A percentile compares a stretch with the other conserved stretches of the same genome.
Evolutionary conservation across 2,888 invertebrate species (phyloP).

Genomic region (Cataglyphis cursor): DNA sequence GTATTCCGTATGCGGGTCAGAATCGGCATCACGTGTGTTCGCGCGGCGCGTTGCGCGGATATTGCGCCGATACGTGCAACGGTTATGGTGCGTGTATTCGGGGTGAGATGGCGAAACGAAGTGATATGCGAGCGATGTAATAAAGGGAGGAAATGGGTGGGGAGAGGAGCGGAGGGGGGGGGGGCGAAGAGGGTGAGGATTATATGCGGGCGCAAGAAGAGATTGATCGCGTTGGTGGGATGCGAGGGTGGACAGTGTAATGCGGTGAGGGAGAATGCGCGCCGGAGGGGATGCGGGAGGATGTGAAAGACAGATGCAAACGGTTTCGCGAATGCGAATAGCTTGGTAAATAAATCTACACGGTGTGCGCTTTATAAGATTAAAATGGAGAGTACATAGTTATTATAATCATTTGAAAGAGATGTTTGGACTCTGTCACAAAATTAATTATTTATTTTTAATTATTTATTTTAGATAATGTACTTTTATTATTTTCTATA

Average conservation of each 20-base stretch:
- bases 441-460: not conserved
- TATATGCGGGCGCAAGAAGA: conserved; percentile 52
- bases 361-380: conserved; percentile 16
- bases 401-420: not conserved
- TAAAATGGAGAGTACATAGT: not conserved
- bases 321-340: conserved; percentile 18
- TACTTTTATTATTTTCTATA: not conserved
- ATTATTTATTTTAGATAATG: not conserved
- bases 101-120: conserved; percentile 48
- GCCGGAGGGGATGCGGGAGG: not conserved
- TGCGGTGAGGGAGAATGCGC: conserved; percentile 35
- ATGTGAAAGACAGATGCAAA: conserved; percentile 36
- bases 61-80: conserved; percentile 47
- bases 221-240: conserved; percentile 47
- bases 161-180: not conserved
- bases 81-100: conserved; percentile 39
- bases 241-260: conserved; percentile 51
- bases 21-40: conserved; percentile 47
- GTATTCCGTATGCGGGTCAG: conserved; percentile 66
- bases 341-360: conserved; percentile 30
- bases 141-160: conserved; percentile 43
- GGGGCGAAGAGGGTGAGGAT: conserved; percentile 49
- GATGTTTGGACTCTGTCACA: not conserved
- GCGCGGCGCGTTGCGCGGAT: conserved; percentile 33
- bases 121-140: conserved; percentile 55